phyloP scores from a whole-genome alignment of 2,113 vertebrate species.

The Propithecus coquereli region DNA sequence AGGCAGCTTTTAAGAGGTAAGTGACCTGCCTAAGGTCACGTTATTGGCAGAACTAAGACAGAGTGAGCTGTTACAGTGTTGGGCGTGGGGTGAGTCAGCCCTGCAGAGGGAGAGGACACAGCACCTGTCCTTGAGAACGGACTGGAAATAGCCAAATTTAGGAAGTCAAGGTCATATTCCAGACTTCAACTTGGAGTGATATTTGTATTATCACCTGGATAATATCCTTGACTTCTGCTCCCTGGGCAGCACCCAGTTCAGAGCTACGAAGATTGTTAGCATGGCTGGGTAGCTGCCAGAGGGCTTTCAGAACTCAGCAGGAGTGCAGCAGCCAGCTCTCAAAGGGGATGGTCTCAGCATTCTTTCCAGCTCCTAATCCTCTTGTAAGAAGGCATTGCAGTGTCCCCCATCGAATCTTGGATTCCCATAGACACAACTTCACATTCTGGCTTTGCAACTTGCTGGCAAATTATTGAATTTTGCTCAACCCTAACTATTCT shows the following conservation, averaged over 20 bases:
- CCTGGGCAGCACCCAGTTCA: neutral
- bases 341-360: rapidly evolving
- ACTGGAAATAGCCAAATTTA: neutral
- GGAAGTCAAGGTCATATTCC: constrained; percentile 9
- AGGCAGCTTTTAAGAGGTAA: neutral
- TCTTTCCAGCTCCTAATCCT: neutral
- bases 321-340: neutral
- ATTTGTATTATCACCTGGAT: neutral
- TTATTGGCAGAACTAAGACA: neutral
- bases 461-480: neutral
- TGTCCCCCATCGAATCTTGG: rapidly evolving
- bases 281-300: neutral
- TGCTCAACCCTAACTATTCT: neutral
- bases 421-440: neutral
- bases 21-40: neutral
- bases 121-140: neutral
- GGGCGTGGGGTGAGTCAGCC: neutral
- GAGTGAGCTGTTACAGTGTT: neutral
- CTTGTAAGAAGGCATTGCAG: rapidly evolving
- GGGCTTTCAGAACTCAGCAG: neutral
- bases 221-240: neutral
- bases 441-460: neutral
- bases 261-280: neutral
- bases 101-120: neutral
- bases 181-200: neutral